A percentile compares a stretch with the other conserved stretches of the same genome.
Conservation (phyloP, 2,797 vertebrate species). For the Antrozous pallidus region DNA sequence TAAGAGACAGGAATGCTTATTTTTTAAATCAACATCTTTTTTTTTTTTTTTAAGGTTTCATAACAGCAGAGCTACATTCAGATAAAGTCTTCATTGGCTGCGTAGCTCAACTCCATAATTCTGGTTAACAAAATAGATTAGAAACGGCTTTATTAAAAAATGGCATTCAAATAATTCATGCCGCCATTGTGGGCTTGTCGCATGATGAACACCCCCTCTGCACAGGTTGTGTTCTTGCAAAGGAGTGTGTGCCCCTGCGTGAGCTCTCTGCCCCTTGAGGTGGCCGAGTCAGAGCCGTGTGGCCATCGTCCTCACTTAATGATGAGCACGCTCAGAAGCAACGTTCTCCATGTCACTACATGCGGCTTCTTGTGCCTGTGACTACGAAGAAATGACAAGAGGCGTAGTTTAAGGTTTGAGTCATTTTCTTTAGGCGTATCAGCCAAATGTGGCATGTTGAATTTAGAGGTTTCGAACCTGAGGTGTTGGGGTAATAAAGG, state of each 20-base stretch:
- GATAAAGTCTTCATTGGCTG: background rate
- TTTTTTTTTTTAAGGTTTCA: background rate
- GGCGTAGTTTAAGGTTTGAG: background rate
- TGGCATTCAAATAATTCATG: background rate
- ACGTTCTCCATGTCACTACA: background rate
- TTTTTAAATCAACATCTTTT: background rate
- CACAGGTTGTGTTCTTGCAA: background rate
- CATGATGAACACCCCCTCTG: background rate
- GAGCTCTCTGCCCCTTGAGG: background rate
- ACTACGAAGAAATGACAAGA: background rate
- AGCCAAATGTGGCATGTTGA: background rate
- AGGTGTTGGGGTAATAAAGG: background rate
- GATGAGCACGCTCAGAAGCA: background rate
- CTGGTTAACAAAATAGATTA: background rate
- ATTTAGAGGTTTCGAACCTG: background rate
- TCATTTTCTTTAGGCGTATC: background rate
- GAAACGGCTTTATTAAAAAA: background rate
- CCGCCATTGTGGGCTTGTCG: background rate
- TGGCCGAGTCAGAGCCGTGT: background rate
- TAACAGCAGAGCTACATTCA: background rate
- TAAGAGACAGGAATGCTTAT: background rate
- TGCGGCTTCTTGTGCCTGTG: background rate
- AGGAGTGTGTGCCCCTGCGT: no score
- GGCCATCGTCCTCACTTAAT: background rate
- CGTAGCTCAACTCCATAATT: background rate